phyloP scores from a whole-genome alignment of 2,113 vertebrate species.

The Vanacampus margaritifer region DNA sequence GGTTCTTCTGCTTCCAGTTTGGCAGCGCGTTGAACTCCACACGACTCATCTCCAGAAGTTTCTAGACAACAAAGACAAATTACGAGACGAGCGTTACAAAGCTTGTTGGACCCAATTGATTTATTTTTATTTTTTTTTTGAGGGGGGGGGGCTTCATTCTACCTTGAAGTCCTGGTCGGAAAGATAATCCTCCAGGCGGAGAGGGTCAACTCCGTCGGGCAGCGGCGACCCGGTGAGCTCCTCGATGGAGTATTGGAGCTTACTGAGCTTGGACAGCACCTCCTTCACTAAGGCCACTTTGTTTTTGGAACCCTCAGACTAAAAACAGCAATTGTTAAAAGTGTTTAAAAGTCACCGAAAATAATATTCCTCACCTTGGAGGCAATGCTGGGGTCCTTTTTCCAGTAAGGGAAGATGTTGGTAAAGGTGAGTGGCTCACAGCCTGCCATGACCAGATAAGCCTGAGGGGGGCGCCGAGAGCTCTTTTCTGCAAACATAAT shows the following conservation, averaged over 20 bases:
- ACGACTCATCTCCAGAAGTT: constrained; percentile 69
- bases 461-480: constrained; percentile 70
- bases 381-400: constrained; percentile 55
- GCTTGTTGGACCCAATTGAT: background rate
- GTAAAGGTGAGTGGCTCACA: constrained; percentile 78
- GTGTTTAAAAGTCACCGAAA: background rate
- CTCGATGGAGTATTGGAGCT: constrained; percentile 73
- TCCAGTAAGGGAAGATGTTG: constrained; percentile 80
- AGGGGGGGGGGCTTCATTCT: background rate
- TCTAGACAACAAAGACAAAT: constrained; percentile 39
- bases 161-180: constrained; percentile 79
- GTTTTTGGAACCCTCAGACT: constrained; percentile 57
- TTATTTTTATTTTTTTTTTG: no score
- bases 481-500: constrained; percentile 72
- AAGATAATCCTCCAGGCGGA: constrained; percentile 76
- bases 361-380: constrained; percentile 45
- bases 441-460: constrained; percentile 74
- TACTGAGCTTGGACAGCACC: constrained; percentile 70
- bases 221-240: constrained; percentile 72
- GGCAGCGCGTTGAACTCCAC: constrained; percentile 75
- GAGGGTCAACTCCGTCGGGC: constrained; percentile 79
- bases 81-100: background rate
- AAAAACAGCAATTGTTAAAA: background rate
- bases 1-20: constrained; percentile 79
- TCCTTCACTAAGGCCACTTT: constrained; percentile 75